These are phyloP conservation scores for Campylomormyrus numenius DNA, from an alignment of 2,113 vertebrate genomes.

Conservation along the genomic window DNA sequence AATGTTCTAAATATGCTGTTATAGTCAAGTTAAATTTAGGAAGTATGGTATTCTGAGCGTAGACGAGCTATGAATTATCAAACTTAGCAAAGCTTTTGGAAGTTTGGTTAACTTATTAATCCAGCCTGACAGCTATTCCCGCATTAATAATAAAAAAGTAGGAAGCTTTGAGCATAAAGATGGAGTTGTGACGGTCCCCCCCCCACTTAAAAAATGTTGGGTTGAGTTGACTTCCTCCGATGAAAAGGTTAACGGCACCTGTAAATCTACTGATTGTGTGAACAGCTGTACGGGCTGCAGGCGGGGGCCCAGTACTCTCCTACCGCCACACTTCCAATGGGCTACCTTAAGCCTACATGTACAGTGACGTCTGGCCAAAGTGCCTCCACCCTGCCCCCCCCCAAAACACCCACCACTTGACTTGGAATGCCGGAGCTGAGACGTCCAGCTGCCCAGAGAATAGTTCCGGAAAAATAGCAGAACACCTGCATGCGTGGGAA, in stretches of 20 bases:
- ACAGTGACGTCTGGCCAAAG: background rate
- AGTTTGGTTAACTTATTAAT: background rate
- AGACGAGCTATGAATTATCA: background rate
- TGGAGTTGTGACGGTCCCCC: constrained; percentile 32
- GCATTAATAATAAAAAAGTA: background rate
- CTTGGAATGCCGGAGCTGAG: background rate
- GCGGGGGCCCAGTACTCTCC: background rate
- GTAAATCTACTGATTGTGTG: constrained; percentile 57
- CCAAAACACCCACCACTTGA: background rate
- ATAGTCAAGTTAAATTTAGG: background rate
- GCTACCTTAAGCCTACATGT: constrained; percentile 31
- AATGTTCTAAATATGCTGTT: background rate
- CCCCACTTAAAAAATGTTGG: constrained; percentile 11
- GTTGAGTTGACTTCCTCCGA: constrained; percentile 61
- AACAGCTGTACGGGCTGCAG: constrained; percentile 42
- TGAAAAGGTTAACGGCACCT: constrained; percentile 67
- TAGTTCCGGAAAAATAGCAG: background rate
- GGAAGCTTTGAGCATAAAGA: constrained; percentile 17
- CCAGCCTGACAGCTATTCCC: background rate
- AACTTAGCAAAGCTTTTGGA: background rate
- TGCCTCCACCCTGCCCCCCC: background rate
- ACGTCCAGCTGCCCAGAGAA: background rate
- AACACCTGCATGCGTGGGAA: background rate
- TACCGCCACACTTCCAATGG: constrained; percentile 23
- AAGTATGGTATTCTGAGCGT: background rate